Conservation (phyloP, 2,888 invertebrate genomes). For the Drosophila yooni region DNA sequence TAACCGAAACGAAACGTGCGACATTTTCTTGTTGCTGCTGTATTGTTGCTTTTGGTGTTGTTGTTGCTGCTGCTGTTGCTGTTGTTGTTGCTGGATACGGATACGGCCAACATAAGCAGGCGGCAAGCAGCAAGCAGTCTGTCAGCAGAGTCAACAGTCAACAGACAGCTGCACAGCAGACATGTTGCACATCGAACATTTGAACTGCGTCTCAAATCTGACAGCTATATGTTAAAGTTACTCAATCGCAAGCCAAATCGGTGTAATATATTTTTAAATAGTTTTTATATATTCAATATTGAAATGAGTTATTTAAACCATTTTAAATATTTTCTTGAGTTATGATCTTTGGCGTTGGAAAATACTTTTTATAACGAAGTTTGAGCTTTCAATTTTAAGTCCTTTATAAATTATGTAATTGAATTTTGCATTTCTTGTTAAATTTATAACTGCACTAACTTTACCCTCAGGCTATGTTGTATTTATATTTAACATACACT, state of each 20-base stretch:
- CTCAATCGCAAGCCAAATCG: slow-evolving; percentile 11
- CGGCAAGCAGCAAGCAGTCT: slow-evolving; percentile 24
- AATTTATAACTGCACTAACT: background rate
- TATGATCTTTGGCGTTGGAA: background rate
- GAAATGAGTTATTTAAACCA: background rate
- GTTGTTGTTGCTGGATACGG: slow-evolving; percentile 58
- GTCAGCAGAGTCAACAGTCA: slow-evolving; percentile 13
- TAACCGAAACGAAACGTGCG: slow-evolving; percentile 80
- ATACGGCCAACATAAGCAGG: slow-evolving; percentile 58
- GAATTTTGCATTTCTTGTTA: too few relatives aligned
- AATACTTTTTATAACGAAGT: background rate
- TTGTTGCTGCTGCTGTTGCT: slow-evolving; percentile 25
- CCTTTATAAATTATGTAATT: background rate
- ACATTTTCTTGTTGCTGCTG: slow-evolving; percentile 75
- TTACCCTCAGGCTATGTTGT: background rate
- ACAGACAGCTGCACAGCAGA: slow-evolving; percentile 52
- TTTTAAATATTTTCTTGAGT: background rate
- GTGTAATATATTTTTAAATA: background rate
- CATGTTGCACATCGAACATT: slow-evolving; percentile 54
- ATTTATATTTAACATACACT: background rate
- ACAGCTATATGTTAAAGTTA: slow-evolving; percentile 12
- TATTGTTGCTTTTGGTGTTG: slow-evolving; percentile 42
- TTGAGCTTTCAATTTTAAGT: background rate
- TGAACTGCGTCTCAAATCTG: slow-evolving; percentile 3
- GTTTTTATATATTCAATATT: background rate